Conservation (phyloP, 2,797 vertebrate species). For the Epinephelus awoara region DNA sequence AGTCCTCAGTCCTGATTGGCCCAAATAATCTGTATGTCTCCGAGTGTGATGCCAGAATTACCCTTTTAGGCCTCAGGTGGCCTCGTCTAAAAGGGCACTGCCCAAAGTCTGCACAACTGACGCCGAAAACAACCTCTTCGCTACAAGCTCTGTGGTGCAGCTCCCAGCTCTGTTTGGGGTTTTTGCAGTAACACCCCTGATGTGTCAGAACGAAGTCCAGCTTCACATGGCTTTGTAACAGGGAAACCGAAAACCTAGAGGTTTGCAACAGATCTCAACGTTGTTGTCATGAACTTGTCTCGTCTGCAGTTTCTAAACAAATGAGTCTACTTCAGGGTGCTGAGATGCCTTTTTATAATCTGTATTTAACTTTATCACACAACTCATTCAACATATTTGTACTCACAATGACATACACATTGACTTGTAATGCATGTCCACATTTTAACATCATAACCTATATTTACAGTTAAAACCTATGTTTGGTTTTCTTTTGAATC, state of each 20-base stretch:
- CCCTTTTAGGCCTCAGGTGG: constrained; percentile 64
- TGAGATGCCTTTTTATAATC: constrained; percentile 27
- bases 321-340: constrained; percentile 28
- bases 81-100: constrained; percentile 52
- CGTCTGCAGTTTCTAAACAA: constrained; percentile 60
- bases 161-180: constrained; percentile 47
- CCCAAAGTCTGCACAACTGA: constrained; percentile 55
- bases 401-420: constrained; percentile 28
- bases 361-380: constrained; percentile 28
- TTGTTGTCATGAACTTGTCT: constrained; percentile 57
- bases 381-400: constrained; percentile 24
- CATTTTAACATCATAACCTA: constrained; percentile 20
- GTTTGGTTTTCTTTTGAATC: constrained; percentile 3
- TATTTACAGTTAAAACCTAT: not conserved
- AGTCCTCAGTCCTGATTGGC: constrained; percentile 51
- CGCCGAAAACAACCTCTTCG: constrained; percentile 49
- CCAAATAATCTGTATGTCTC: constrained; percentile 57
- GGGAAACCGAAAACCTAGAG: constrained; percentile 26
- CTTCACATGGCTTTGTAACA: constrained; percentile 60
- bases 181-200: constrained; percentile 44
- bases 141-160: constrained; percentile 58
- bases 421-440: constrained; percentile 53
- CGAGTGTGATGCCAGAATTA: constrained; percentile 98
- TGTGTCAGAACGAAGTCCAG: constrained; percentile 60
- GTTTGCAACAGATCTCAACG: constrained; percentile 51